Conservation (phyloP, 2,888 invertebrate species). For the Epiperipatus broadwayi region DNA sequence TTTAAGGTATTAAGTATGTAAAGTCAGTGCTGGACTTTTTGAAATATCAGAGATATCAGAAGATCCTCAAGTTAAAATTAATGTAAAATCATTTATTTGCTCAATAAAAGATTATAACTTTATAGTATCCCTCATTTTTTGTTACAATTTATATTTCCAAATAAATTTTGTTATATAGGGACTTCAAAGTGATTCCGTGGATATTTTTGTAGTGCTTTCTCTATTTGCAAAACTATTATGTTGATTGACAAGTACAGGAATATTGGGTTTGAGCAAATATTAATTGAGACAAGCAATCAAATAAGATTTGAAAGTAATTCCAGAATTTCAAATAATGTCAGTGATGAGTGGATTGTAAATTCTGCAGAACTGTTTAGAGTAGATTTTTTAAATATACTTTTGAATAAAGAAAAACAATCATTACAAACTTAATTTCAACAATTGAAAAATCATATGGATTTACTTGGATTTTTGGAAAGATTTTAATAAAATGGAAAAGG, state of each 20-base stretch:
- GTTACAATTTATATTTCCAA: neutral
- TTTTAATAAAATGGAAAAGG: neutral
- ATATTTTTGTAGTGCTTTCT: neutral
- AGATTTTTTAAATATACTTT: too few relatives aligned
- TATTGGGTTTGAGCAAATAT: too few relatives aligned
- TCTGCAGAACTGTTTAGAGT: too few relatives aligned
- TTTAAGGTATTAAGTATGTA: neutral
- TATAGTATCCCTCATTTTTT: too few relatives aligned
- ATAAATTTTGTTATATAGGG: slow-evolving; percentile 5
- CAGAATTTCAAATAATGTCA: too few relatives aligned
- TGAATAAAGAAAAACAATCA: too few relatives aligned
- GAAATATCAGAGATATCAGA: too few relatives aligned
- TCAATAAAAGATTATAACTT: neutral
- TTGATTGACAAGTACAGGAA: too few relatives aligned
- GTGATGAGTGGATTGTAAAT: too few relatives aligned
- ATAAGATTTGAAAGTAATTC: too few relatives aligned
- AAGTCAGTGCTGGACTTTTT: neutral
- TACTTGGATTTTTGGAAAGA: slow-evolving; percentile 1
- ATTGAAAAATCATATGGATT: slow-evolving; percentile 6
- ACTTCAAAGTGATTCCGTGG: neutral
- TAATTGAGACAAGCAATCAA: too few relatives aligned
- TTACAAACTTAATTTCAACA: too few relatives aligned
- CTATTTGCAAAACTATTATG: neutral
- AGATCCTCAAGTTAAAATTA: neutral
- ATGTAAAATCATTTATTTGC: neutral